These are phyloP conservation scores for Lysandra coridon DNA, from an alignment of 2,888 invertebrate species.

Conservation along the genomic window DNA sequence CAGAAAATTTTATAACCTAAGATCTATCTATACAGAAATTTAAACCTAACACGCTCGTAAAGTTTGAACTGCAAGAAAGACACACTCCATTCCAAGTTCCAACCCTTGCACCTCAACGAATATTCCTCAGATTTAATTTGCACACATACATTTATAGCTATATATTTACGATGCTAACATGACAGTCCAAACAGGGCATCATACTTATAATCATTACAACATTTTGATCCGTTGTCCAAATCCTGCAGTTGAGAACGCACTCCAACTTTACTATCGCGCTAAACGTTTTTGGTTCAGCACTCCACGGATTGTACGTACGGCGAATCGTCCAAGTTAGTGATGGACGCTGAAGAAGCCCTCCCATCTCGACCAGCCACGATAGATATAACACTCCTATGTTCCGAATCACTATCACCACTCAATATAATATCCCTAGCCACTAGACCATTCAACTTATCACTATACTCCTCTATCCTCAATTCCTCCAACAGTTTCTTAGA, in stretches of 20 bases:
- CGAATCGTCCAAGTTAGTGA: conserved; percentile 61
- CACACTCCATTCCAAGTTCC: too few species aligned
- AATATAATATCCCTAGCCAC: conserved; percentile 67
- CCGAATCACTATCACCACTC: conserved; percentile 75
- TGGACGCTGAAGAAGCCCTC: conserved; percentile 59
- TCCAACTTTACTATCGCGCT: conserved; percentile 6
- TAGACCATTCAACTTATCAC: conserved; percentile 59
- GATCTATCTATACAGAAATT: neutral
- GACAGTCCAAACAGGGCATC: too few species aligned
- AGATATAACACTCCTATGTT: conserved; percentile 74
- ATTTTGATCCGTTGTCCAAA: neutral
- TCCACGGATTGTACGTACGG: conserved; percentile 67
- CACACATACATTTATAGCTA: too few species aligned
- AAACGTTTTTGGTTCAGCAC: conserved; percentile 53
- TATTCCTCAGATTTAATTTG: too few species aligned
- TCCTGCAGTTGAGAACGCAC: neutral
- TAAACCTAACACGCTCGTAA: neutral
- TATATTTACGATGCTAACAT: too few species aligned
- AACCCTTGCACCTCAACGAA: too few species aligned
- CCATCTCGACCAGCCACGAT: conserved; percentile 68
- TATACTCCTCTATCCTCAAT: conserved; percentile 58
- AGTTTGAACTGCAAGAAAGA: neutral
- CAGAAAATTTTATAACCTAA: neutral
- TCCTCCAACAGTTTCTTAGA: conserved; percentile 69
- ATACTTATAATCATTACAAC: too few species aligned